Conservation (phyloP, 2,797 vertebrate genomes). For the Lithobates pipiens region DNA sequence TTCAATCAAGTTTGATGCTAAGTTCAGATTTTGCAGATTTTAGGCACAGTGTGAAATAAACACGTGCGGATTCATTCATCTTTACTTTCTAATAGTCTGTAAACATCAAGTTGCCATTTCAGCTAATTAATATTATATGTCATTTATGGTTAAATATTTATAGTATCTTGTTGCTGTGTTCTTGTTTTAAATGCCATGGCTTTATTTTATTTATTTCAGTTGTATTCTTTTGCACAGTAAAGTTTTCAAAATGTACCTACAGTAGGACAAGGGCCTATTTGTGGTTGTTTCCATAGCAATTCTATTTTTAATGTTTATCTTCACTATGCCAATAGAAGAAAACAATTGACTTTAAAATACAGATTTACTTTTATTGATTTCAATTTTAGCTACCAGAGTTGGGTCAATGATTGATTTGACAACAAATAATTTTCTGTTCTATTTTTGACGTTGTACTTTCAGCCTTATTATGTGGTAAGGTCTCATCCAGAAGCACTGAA, state of each 20-base stretch:
- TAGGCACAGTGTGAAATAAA: no score
- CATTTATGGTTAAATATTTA: no score
- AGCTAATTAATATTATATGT: no score
- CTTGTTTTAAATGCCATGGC: not conserved
- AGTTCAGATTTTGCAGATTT: no score
- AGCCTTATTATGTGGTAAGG: not conserved
- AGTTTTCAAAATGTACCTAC: not conserved
- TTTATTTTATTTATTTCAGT: not conserved
- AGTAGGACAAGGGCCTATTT: slow-evolving; percentile 37
- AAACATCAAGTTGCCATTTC: no score
- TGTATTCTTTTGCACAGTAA: not conserved
- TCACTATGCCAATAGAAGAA: slow-evolving; percentile 18
- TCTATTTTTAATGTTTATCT: slow-evolving; percentile 22
- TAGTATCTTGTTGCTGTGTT: not conserved
- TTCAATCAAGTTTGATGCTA: no score
- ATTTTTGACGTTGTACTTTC: not conserved
- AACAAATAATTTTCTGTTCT: slow-evolving; percentile 27
- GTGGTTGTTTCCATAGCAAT: slow-evolving; percentile 42
- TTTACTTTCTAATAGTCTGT: no score
- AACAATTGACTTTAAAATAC: slow-evolving; percentile 32
- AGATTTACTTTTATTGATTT: slow-evolving; percentile 31
- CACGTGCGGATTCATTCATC: no score
- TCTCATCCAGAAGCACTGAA: not conserved
- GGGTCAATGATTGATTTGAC: slow-evolving; percentile 11
- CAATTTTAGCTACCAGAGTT: slow-evolving; percentile 22